These are phyloP conservation scores for Antedon mediterranea DNA, from an alignment of 53 echinoderm and acorn worm genomes.

Conservation along the genomic window DNA sequence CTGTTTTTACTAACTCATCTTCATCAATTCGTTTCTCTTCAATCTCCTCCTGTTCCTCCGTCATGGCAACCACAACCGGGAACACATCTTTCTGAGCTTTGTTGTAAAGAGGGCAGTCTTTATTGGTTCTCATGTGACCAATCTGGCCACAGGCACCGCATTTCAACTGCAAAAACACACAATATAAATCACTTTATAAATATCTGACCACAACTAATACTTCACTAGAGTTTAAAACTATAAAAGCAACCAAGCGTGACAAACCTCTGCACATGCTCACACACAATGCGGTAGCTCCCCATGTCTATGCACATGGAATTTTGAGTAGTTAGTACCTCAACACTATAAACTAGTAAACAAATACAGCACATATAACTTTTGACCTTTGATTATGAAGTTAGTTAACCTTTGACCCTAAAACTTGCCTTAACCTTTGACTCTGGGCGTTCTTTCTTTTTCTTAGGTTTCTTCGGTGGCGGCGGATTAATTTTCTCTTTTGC, in stretches of 20 bases:
- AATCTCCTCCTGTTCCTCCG: constrained; percentile 51
- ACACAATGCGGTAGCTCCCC: too few relatives aligned
- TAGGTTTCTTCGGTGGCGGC: constrained; percentile 36
- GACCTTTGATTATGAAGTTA: too few relatives aligned
- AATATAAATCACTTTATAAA: too few relatives aligned
- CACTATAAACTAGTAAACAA: too few relatives aligned
- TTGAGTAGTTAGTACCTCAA: too few relatives aligned
- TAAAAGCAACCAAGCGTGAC: too few relatives aligned
- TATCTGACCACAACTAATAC: too few relatives aligned
- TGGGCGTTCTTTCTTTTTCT: constrained; percentile 86
- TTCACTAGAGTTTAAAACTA: too few relatives aligned
- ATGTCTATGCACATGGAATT: too few relatives aligned
- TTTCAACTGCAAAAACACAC: constrained; percentile 48
- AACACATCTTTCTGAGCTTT: constrained; percentile 46
- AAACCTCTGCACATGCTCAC: too few relatives aligned
- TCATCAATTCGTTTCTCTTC: constrained; percentile 61
- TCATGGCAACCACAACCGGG: constrained; percentile 88
- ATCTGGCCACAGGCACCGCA: constrained; percentile 88
- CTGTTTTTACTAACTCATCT: constrained; percentile 90
- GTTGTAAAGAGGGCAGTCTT: constrained; percentile 87
- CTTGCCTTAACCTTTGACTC: constrained; percentile 45
- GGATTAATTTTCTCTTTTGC: constrained; percentile 65
- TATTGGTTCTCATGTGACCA: constrained; percentile 90
- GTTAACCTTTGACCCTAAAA: too few relatives aligned
- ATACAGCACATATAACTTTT: too few relatives aligned